Evolutionary conservation across 2,113 vertebrate species (phyloP).

Genomic region (Blennius ocellaris): DNA sequence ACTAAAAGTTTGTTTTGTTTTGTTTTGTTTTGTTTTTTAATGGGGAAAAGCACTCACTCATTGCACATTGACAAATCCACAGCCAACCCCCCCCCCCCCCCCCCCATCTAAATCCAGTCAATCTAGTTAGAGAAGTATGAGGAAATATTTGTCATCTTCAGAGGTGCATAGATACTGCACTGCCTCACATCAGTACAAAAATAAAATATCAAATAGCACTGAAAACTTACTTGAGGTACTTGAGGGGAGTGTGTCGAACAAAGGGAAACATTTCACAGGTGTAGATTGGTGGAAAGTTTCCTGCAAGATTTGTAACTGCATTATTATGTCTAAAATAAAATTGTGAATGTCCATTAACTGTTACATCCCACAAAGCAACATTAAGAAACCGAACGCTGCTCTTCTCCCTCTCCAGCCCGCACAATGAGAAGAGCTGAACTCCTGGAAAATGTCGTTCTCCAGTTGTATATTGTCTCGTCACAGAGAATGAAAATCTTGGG

Average conservation of each 20-base stretch:
- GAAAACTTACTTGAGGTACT: constrained; percentile 3
- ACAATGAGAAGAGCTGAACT: neutral
- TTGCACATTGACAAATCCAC: too few species aligned
- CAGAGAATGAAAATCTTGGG: constrained; percentile 29
- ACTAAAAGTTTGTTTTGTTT: too few species aligned
- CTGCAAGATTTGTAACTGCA: neutral
- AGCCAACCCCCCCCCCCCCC: too few species aligned
- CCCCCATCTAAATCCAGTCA: too few species aligned
- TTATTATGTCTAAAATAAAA: neutral
- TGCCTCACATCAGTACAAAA: neutral
- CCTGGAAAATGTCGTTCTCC: constrained; percentile 10
- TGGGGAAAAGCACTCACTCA: too few species aligned
- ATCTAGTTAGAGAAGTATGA: too few species aligned
- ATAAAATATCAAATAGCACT: neutral
- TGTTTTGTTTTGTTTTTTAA: too few species aligned
- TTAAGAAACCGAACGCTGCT: neutral
- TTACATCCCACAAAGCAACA: constrained; percentile 6
- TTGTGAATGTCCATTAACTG: constrained; percentile 6
- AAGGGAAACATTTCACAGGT: neutral
- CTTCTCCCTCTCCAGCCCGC: neutral
- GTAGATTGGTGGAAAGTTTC: neutral
- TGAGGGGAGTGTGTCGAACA: neutral
- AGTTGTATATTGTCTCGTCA: constrained; percentile 18
- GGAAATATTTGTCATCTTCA: constrained; percentile 8
- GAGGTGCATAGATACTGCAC: constrained; percentile 5